These are phyloP conservation scores for Selenia dentaria DNA, from an alignment of 2,888 invertebrate species.

Conservation along the genomic window DNA sequence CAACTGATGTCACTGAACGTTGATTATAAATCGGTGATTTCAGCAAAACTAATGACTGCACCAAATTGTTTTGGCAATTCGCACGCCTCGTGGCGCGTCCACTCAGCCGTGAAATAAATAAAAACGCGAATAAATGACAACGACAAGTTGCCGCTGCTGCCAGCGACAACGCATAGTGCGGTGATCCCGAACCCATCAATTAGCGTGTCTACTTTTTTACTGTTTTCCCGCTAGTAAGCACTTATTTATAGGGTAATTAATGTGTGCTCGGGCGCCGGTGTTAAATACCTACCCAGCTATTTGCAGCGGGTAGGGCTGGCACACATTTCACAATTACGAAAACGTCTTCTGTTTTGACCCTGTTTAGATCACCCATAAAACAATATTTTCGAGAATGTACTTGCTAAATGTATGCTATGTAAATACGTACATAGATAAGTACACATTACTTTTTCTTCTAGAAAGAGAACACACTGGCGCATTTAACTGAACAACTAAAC, in stretches of 20 bases:
- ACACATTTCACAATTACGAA: no score
- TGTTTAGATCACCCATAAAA: no score
- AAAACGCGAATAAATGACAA: conserved; percentile 31
- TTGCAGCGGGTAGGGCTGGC: conserved; percentile 34
- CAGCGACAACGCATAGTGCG: conserved; percentile 26
- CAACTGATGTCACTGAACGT: conserved; percentile 9
- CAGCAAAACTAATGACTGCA: conserved; percentile 15
- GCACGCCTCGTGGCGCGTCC: conserved; percentile 11
- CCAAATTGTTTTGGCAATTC: conserved; percentile 24
- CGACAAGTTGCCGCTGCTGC: conserved; percentile 12
- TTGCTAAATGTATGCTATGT: no score
- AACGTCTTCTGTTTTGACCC: no score
- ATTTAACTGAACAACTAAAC: no score
- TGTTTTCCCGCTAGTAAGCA: conserved; percentile 39
- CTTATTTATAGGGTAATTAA: conserved; percentile 60
- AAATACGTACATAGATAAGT: no score
- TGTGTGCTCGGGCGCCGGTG: conserved; percentile 54
- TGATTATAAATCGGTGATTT: conserved; percentile 9
- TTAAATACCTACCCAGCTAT: conserved; percentile 40
- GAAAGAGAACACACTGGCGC: no score
- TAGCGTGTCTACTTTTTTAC: conserved; percentile 34
- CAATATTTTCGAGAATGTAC: no score
- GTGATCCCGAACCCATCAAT: conserved; percentile 31
- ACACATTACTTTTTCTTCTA: no score
- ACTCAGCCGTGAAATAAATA: conserved; percentile 25